Conservation (phyloP, 2,113 vertebrate species). For the Upupa epops region DNA sequence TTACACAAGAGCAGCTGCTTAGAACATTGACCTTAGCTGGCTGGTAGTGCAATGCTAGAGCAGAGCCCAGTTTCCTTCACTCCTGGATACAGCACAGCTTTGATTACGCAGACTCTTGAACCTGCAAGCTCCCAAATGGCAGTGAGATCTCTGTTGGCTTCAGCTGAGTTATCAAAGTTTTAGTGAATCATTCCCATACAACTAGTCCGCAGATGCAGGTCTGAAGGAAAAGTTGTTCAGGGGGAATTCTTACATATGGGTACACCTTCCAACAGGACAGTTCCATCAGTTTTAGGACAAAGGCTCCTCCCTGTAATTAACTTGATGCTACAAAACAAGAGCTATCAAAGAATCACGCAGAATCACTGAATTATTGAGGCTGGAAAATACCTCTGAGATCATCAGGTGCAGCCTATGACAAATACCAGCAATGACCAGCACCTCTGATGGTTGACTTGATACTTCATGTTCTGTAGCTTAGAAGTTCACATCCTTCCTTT, state of each 20-base stretch:
- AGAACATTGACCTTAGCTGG: conserved; percentile 56
- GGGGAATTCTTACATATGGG: background rate
- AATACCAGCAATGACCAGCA: no score
- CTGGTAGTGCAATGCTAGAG: background rate
- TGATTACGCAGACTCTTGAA: conserved; percentile 21
- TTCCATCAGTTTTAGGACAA: background rate
- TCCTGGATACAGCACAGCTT: background rate
- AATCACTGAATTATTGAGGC: no score
- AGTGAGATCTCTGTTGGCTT: background rate
- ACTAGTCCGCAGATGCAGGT: background rate
- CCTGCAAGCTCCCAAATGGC: background rate
- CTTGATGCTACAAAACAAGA: background rate
- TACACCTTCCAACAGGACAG: background rate
- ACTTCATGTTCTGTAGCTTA: background rate
- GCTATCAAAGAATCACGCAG: background rate
- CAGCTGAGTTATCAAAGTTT: background rate
- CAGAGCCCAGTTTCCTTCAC: conserved; percentile 26
- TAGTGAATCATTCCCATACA: background rate
- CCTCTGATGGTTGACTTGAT: background rate
- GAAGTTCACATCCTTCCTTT: background rate
- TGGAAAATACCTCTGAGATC: no score
- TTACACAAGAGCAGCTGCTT: conserved; percentile 50
- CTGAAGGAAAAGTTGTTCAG: background rate
- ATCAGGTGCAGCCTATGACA: no score
- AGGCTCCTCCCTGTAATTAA: background rate